Evolutionary conservation across 2,113 vertebrate species (phyloP), one percentile per base, ranked within the genome.

Genomic region (Platichthys stellatus): DNA sequence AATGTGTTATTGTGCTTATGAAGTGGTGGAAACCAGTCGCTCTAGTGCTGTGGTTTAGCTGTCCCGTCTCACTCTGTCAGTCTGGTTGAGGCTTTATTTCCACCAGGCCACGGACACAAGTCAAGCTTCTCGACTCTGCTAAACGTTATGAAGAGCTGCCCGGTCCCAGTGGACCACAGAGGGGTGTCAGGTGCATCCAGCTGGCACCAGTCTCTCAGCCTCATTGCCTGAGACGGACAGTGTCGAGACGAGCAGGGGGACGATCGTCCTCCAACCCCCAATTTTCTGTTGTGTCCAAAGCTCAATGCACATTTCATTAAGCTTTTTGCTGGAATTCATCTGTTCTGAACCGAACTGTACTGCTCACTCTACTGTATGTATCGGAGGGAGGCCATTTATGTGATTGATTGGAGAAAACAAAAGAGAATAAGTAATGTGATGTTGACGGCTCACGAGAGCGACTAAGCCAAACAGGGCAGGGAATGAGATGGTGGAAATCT

Each of bases 371-470:
- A 2, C 60, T 15, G 11, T 62, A 2, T 58, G 13, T 15, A 72
- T 64, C 66, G 45, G 69, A 70, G 2, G 11, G 40, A 47, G 53
- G 23, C 45, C 60, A 77, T 63, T 81, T 47, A 13, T 57, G 49
- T 49, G 79, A 86, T 11, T 80, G 88, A 85, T 74, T 28, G 31
- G 71, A 82, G 23, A 43, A 64, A 79, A 69, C 64, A 68, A 80
- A 85, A 69, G 71, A 74, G 82, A 90, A 84, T 88, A 64, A 60
- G 51, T 85, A 86, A 86, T 82, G 74, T 13, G 72, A 80, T 63
- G 74, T 79, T 80, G 77, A 88, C 78, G 26, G 63, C 66, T 65
- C 54, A 63, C 21, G 38, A 63, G 75, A 72, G 60, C 23, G 5
- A 83, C 81, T 65, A 65, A 83, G 80, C 76, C 80, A 69, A 72